phyloP scores from a whole-genome alignment of 2,113 vertebrate genomes.

The Acrocephalus kingi region DNA sequence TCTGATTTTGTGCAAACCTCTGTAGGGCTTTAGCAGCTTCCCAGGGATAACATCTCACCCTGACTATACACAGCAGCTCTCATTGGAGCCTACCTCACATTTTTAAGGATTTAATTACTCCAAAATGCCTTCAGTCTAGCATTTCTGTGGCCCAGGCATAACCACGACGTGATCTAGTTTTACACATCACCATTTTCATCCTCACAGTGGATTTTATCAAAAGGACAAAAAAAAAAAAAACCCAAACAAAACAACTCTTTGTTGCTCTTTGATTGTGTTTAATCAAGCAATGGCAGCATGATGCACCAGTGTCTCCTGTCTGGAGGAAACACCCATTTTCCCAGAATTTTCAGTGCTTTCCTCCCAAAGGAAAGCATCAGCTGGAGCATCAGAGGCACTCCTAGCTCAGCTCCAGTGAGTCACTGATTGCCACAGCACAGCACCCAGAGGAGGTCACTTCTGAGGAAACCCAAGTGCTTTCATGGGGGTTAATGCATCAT shows the following conservation, averaged over 20 bases:
- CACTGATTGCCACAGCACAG: background rate
- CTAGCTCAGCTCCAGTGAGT: background rate
- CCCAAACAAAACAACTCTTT: too few relatives aligned
- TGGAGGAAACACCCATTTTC: background rate
- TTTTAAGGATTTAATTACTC: background rate
- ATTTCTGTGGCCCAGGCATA: background rate
- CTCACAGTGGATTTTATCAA: background rate
- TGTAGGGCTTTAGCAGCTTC: too few relatives aligned
- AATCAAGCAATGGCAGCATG: background rate
- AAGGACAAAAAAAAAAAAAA: background rate
- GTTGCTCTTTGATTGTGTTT: background rate
- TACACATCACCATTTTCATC: background rate
- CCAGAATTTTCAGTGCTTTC: background rate
- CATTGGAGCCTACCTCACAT: background rate
- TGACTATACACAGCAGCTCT: background rate
- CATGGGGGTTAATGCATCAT: background rate
- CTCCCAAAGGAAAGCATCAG: background rate
- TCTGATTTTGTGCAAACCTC: too few relatives aligned
- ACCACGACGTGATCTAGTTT: background rate
- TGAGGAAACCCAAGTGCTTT: background rate
- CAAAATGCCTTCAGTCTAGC: background rate
- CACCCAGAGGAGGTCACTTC: slow-evolving; percentile 19
- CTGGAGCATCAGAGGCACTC: background rate
- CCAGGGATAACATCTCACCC: too few relatives aligned
- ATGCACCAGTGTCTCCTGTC: background rate